Evolutionary conservation across 2,888 invertebrate species (phyloP), one percentile per base, ranked within the genome.

Genomic region (Pristionchus arcanus): DNA sequence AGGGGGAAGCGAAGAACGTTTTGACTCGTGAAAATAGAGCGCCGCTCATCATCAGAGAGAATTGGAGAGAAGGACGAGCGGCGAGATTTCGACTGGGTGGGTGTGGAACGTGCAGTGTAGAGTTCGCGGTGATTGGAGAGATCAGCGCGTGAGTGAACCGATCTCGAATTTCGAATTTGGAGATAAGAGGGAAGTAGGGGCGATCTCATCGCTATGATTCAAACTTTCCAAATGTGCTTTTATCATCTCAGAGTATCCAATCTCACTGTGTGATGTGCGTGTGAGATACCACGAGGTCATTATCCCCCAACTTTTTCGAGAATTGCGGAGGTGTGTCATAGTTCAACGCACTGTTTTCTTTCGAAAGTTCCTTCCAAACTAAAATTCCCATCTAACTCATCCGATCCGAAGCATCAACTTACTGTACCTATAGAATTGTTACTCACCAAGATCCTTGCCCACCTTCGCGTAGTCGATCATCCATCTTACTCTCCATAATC

Each of bases 1-100:
- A 28, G 81, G 81, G 53, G n/a, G n/a, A 49, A 81, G 28, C 25
- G 42, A 53, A 81, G 81, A 81, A 53, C 81, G 81, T n/a, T 81
- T 42, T 42, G 42, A 81, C 42, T 81, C 81, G 49, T 25, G 49
- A 42, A 49, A 81, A 81, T 81, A n/a, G 49, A 42, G 42, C 42
- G 37, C 42, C 9, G 42, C 42, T 49, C 42, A 49, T 49, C 42
- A 42, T 3, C 3, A 42, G 74, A 13, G 42, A 77, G 66, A 25
- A 11, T 11, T 5, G 13, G 31, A 34, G 71, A 71, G 81, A 11
- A 53, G 28, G n/a, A 49, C 3, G 42, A 49, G 42, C 42, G 9
- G 42, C 42, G 42, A 37, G 74, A 74, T 74, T 74, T 74, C 74
- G 42, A 74, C 74, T 74, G 59, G 16, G 74, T 42, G 74, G 34